A percentile compares a stretch with the other conserved stretches of the same genome.
These are phyloP conservation scores for Phasia obesa DNA, from an alignment of 2,888 invertebrate species.

Conservation along the genomic window DNA sequence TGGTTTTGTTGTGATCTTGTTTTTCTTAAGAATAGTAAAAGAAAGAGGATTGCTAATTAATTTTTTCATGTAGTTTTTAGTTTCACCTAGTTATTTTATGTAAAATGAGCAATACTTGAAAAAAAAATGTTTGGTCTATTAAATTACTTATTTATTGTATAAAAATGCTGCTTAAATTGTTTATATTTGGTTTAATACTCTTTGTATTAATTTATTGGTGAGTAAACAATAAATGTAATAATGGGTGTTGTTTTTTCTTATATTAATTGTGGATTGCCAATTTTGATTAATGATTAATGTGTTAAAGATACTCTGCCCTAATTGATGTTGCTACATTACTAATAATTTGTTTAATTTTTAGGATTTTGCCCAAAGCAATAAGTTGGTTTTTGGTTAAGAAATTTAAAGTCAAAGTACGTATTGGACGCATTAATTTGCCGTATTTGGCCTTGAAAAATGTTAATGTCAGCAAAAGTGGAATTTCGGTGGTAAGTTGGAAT, in stretches of 20 bases:
- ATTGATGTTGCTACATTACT: constrained; percentile 69
- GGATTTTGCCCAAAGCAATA: constrained; percentile 89
- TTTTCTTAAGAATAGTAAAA: constrained; percentile 27
- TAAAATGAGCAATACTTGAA: constrained; percentile 18
- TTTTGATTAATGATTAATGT: constrained; percentile 24
- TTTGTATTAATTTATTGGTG: constrained; percentile 79
- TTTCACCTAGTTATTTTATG: constrained; percentile 12
- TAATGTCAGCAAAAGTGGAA: constrained; percentile 90
- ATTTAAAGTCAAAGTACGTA: constrained; percentile 90
- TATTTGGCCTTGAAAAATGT: constrained; percentile 90
- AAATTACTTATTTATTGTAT: background rate
- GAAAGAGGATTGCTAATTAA: constrained; percentile 35
- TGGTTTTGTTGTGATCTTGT: constrained; percentile 58
- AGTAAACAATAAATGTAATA: constrained; percentile 66
- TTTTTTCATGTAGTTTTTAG: constrained; percentile 33
- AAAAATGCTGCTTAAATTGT: constrained; percentile 77
- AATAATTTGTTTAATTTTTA: constrained; percentile 79
- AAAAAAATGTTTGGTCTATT: constrained; percentile 41
- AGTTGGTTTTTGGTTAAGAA: constrained; percentile 92
- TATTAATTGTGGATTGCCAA: constrained; percentile 22
- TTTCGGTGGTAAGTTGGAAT: constrained; percentile 86
- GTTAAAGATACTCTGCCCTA: constrained; percentile 75
- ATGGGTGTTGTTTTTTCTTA: constrained; percentile 35
- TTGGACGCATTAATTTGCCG: constrained; percentile 91
- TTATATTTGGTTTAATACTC: constrained; percentile 75